These are phyloP conservation scores for Sabellastarte sp. DNA, from an alignment of 2,888 invertebrate genomes.

Conservation along the genomic window DNA sequence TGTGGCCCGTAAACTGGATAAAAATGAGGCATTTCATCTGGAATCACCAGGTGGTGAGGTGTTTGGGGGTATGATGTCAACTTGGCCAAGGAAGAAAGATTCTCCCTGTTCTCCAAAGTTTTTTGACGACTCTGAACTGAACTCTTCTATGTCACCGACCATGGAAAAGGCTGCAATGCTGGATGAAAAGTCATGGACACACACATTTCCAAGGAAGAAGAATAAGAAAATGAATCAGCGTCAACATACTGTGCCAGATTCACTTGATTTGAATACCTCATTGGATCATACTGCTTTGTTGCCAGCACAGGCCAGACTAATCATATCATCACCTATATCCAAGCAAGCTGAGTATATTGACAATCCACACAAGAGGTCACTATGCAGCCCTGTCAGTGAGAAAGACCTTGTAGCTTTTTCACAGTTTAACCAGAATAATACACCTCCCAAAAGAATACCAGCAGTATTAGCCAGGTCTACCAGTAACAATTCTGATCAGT, in stretches of 20 bases:
- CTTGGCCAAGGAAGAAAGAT: not conserved
- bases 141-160: not conserved
- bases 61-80: too few relatives aligned
- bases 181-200: not conserved
- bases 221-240: not conserved
- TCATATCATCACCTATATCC: constrained; percentile 28
- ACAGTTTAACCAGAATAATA: too few relatives aligned
- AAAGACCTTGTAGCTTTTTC: constrained; percentile 12
- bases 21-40: too few relatives aligned
- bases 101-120: too few relatives aligned
- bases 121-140: not conserved
- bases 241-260: not conserved
- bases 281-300: not conserved
- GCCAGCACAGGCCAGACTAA: constrained; percentile 25
- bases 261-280: not conserved
- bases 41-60: too few relatives aligned
- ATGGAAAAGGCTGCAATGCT: not conserved
- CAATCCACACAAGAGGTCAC: constrained; percentile 27
- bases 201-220: not conserved
- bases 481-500: not conserved
- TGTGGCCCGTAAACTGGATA: too few relatives aligned
- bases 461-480: not conserved
- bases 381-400: constrained; percentile 24
- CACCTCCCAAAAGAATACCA: not conserved
- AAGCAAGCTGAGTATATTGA: constrained; percentile 20